phyloP scores from a whole-genome alignment of 2,113 vertebrate species.

The Actinemys pallida region DNA sequence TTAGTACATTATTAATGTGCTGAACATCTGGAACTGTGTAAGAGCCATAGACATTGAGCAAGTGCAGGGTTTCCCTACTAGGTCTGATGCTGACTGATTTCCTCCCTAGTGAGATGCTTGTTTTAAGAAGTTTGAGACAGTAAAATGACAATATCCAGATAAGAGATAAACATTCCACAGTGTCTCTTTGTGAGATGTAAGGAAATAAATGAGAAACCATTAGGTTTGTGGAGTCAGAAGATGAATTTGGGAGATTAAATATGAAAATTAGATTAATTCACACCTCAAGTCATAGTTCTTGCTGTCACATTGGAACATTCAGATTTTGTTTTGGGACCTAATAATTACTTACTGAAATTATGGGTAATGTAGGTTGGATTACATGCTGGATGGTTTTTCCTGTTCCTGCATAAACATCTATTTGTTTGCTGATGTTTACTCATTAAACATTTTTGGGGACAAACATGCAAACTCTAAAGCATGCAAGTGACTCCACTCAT shows the following conservation, averaged over 20 bases:
- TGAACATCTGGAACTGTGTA: conserved; percentile 89
- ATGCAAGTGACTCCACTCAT: neutral
- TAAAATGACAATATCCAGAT: conserved; percentile 85
- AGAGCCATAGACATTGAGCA: conserved; percentile 84
- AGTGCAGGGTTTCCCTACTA: conserved; percentile 83
- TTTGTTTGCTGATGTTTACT: neutral
- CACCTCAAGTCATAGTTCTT: neutral
- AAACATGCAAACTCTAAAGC: neutral
- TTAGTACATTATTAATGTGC: conserved; percentile 85
- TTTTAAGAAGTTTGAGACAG: conserved; percentile 81
- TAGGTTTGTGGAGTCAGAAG: conserved; percentile 35
- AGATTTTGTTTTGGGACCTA: neutral
- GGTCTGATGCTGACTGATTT: conserved; percentile 80
- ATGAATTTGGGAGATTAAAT: conserved; percentile 31
- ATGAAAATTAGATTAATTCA: neutral
- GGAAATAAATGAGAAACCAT: conserved; percentile 45
- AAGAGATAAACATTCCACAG: conserved; percentile 77
- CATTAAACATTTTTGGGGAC: neutral
- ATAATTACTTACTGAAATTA: neutral
- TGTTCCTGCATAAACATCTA: neutral
- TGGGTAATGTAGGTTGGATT: fast-evolving
- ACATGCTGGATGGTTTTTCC: neutral
- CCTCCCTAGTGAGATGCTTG: conserved; percentile 77
- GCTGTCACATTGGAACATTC: neutral
- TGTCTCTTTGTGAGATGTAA: conserved; percentile 43